phyloP scores from a whole-genome alignment of 2,797 vertebrate genomes.

The Parauchenoglanis punctatus region DNA sequence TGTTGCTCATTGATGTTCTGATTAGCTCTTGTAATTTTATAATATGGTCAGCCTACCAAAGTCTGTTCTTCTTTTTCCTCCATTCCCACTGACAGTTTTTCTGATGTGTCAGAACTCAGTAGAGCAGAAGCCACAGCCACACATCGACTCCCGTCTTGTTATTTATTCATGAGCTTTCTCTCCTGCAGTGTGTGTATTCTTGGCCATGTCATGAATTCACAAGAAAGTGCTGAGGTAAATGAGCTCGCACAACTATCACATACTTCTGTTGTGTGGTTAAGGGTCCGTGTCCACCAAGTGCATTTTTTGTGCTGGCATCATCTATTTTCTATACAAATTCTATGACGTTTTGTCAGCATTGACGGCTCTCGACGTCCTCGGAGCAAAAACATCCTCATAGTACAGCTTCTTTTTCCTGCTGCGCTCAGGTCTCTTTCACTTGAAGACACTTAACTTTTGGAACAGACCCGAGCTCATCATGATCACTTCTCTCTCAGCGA shows the following conservation, averaged over 20 bases:
- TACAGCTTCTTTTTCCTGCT: no score
- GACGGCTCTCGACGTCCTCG: no score
- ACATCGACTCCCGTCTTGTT: constrained; percentile 71
- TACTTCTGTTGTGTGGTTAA: constrained; percentile 6
- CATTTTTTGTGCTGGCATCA: no score
- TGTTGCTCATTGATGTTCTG: neutral
- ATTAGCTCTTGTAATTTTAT: neutral
- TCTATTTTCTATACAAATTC: no score
- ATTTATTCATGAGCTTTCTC: constrained; percentile 75
- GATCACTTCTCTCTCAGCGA: no score
- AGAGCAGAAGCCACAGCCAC: constrained; percentile 73
- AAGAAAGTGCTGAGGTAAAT: constrained; percentile 12
- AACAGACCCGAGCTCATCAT: no score
- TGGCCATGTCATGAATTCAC: constrained; percentile 24
- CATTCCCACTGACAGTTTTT: constrained; percentile 65
- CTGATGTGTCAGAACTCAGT: constrained; percentile 77
- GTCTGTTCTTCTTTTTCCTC: constrained; percentile 43
- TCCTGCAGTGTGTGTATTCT: constrained; percentile 64
- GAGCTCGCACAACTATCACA: neutral
- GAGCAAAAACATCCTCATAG: no score
- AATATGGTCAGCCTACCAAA: neutral
- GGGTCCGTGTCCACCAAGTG: no score
- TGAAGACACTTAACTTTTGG: no score
- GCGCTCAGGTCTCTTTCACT: no score
- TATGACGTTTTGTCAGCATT: no score